Base-by-base conservation (phyloP, 2,113 vertebrate species). In the Odontophorus gujanensis region DNA sequence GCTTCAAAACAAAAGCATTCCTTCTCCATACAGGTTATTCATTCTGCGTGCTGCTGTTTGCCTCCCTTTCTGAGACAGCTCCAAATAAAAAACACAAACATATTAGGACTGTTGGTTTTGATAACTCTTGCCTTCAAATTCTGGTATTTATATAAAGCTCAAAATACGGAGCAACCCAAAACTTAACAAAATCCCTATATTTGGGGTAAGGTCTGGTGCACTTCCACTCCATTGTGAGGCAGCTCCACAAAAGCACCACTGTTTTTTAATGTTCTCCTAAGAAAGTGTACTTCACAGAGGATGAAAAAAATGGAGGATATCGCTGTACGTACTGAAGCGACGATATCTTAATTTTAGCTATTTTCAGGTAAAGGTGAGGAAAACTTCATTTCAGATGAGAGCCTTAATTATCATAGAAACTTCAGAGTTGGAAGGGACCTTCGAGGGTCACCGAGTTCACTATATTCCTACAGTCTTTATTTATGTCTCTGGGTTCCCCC, bases 261-360 rank as follows among this genome's bases (percentile, higher is more conserved):
- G 32, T 6, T 45, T 66, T 78, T 89, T n/a, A 5, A 85, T 82
- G 59, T 10, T 63, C 55, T 85, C 28, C 53, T 32, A 61, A 11
- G 34, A 71, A 87, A 85, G 24, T 36, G 3, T 9, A 55, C 72
- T 32, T 88, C 58, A n/a, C 9, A 85, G 36, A 85, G 50, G 72
- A 71, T 78, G 36, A 12, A 25, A 86, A 3, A 30, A 50, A 89
- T 5, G 22, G 22, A 34, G 32, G 76, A 5, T 45, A 81, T 34
- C 24, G 7, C 1, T 1, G 2, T 10, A 13, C 12, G 43, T 6
- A 58, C 0, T n/a, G n/a, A 68, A 89, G 20, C n/a, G 7, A 51
- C 38, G 32, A 12, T 6, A 72, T 32, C 14, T 67, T 55, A 30
- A 59, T 59, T 85, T 87, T 50, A 75, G 7, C 24, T 79, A 4